phyloP scores from a whole-genome alignment of 2,797 vertebrate genomes.

The Parauchenoglanis ngamensis region DNA sequence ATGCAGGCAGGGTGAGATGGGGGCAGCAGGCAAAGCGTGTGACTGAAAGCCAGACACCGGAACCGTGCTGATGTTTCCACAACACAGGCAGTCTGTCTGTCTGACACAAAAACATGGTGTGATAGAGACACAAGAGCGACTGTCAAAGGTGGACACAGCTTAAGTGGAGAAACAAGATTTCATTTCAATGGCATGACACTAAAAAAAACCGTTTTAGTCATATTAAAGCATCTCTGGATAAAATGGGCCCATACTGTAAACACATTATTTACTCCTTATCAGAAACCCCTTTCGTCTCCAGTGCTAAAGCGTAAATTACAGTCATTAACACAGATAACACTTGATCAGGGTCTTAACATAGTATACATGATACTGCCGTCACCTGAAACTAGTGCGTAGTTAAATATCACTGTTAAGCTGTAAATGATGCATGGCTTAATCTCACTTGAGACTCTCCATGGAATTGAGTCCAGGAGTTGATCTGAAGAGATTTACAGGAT shows the following conservation, averaged over 20 bases:
- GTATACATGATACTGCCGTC: slow-evolving; percentile 4
- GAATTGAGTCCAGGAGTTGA: slow-evolving; percentile 63
- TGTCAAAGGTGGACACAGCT: background rate
- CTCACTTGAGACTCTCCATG: slow-evolving; percentile 50
- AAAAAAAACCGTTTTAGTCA: background rate
- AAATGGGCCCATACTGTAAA: background rate
- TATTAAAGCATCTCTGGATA: background rate
- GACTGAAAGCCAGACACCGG: slow-evolving; percentile 61
- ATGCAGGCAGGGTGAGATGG: slow-evolving; percentile 33
- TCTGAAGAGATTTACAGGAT: slow-evolving; percentile 72
- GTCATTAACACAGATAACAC: background rate
- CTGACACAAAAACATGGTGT: background rate
- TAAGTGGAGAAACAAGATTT: background rate
- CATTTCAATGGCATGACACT: background rate
- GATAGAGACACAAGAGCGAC: background rate
- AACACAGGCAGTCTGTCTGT: slow-evolving; percentile 56
- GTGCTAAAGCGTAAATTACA: background rate
- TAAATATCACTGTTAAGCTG: slow-evolving; percentile 51
- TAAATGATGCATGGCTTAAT: slow-evolving; percentile 34
- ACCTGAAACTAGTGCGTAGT: slow-evolving; percentile 56
- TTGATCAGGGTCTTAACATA: background rate
- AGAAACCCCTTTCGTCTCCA: background rate
- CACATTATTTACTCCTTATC: background rate
- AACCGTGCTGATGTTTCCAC: slow-evolving; percentile 67
- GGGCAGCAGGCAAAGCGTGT: slow-evolving; percentile 42